Evolutionary conservation across 2,888 invertebrate genomes (phyloP).

Genomic region (Polydrusus cervinus): DNA sequence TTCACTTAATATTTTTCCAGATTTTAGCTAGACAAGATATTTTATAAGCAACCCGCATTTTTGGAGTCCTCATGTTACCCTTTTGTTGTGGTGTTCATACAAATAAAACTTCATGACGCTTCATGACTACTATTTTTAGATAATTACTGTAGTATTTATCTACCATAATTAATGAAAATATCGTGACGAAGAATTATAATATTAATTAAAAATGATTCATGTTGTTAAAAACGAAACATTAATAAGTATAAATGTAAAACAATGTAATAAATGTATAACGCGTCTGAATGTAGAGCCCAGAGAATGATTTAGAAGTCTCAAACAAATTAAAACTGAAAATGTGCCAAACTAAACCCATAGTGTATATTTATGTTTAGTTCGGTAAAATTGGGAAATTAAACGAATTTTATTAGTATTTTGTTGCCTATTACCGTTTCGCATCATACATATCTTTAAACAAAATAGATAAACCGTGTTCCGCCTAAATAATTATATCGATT

Average conservation of each 20-base stretch:
- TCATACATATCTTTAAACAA: slow-evolving; percentile 41
- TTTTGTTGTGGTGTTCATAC: too few species aligned
- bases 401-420: slow-evolving; percentile 51
- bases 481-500: slow-evolving; percentile 36
- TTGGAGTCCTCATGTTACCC: too few species aligned
- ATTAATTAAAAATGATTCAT: slow-evolving; percentile 38
- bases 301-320: slow-evolving; percentile 47
- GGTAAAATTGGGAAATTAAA: slow-evolving; percentile 49
- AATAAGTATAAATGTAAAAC: slow-evolving; percentile 40
- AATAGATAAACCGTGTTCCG: slow-evolving; percentile 42
- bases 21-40: too few species aligned
- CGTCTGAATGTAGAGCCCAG: slow-evolving; percentile 37
- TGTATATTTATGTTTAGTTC: slow-evolving; percentile 54
- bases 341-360: slow-evolving; percentile 53
- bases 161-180: not conserved
- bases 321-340: slow-evolving; percentile 52
- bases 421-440: slow-evolving; percentile 42
- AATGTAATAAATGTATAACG: slow-evolving; percentile 42
- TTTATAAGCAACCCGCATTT: too few species aligned
- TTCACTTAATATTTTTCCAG: too few species aligned
- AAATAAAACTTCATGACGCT: too few species aligned
- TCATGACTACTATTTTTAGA: too few species aligned
- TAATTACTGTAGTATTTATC: not conserved
- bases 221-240: slow-evolving; percentile 36
- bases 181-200: slow-evolving; percentile 8